A percentile compares a stretch with the other conserved stretches of the same genome.
Evolutionary conservation across 1,140 invertebrate species (phyloP).

Genomic region (Globodera ellingtonae): DNA sequence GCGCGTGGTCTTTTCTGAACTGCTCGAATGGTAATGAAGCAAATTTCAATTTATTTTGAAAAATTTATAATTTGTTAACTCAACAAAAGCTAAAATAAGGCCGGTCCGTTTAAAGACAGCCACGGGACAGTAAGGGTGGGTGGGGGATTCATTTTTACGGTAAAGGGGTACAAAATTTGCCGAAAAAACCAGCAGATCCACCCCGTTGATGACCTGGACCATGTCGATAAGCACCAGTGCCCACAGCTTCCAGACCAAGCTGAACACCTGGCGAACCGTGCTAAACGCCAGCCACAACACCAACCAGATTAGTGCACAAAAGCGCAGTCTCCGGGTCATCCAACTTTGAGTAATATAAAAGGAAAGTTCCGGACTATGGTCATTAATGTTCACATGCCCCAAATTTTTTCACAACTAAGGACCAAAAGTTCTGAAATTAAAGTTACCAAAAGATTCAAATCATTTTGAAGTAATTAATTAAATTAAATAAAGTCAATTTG

Average conservation of each 20-base stretch:
- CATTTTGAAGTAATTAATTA: too few species aligned
- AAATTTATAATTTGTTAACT: too few species aligned
- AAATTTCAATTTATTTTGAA: too few species aligned
- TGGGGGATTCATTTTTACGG: not conserved
- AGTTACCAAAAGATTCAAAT: too few species aligned
- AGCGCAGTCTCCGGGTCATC: not conserved
- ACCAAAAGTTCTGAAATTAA: too few species aligned
- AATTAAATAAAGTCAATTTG: too few species aligned
- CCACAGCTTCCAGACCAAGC: slow-evolving; percentile 52
- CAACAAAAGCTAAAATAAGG: not conserved
- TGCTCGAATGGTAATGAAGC: too few species aligned
- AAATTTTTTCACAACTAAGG: too few species aligned
- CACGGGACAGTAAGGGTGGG: too few species aligned
- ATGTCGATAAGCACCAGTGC: slow-evolving; percentile 49
- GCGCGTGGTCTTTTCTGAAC: too few species aligned
- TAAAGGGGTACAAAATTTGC: not conserved
- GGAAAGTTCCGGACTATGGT: not conserved
- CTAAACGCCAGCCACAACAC: slow-evolving; percentile 41
- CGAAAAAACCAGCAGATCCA: not conserved
- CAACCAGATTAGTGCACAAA: not conserved
- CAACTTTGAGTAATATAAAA: not conserved
- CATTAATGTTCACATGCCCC: too few species aligned
- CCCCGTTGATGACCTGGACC: slow-evolving; percentile 32
- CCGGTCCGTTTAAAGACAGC: too few species aligned
- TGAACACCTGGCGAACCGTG: slow-evolving; percentile 46